Evolutionary conservation across 92 coral and sea anemone genomes (phyloP), one percentile per base, ranked within the genome.

Genomic region (Porites divaricata): DNA sequence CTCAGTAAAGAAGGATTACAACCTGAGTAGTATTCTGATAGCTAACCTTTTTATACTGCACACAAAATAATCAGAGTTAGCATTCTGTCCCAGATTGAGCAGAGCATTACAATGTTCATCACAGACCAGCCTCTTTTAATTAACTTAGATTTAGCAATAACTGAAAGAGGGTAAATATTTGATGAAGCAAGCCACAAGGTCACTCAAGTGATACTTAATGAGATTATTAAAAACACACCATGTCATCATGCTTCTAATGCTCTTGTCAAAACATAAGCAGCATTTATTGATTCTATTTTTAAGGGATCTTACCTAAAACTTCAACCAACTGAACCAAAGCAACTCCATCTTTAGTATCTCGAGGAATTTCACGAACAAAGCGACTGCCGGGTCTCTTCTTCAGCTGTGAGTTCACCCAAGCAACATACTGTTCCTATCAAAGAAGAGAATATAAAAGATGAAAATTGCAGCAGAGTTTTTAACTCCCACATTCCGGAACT

Each of bases 381-480:
- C 93, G 94, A 87, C 98, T 91, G 13, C 92, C 93, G 28, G 98
- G 97, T 51, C 93, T 93, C 77, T 97, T 97, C 91, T 88, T 97
- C 26, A 97, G 91, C 54, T 97, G 99, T 19, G 98, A 97, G 67
- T 97, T 97, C 74, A 93, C 96, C 99, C 99, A 97, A 24, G 99
- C 99, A 74, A 93, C 95, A 75, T 97, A 97, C 83, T 97, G 99
- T 70, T 97, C 98, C 99, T 96, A 76, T 67, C 81, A 71, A 23
- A 52, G 25, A n/a, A 58, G 48, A 89, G 14, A 72, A 22, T 23
- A 61, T 25, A 72, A 25, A 62, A 22, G 17, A 61, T 25, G 62
- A 25, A 62, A 9, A 45, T 50, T 9, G 22, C 53, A 61, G 8
- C 8, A 4, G 7, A 9, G 21, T 19, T 22, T 6, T 50, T 54